Conservation (phyloP, 2,113 vertebrate species). For the Chloebia gouldiae region DNA sequence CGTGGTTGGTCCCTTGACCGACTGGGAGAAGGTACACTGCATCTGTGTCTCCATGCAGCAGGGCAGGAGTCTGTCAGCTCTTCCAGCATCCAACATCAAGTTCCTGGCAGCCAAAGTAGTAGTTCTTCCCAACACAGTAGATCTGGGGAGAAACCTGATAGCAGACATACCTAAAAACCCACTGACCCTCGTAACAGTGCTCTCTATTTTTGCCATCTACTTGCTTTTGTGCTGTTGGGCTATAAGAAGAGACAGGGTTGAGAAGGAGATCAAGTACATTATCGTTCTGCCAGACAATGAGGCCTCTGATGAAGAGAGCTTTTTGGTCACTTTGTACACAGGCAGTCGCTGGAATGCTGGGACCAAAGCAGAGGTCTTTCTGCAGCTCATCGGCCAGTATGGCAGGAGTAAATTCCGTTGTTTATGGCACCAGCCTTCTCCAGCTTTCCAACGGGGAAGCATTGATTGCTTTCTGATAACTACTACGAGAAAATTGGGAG, state of each 20-base stretch:
- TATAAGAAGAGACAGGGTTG: constrained; percentile 52
- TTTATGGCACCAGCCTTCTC: constrained; percentile 51
- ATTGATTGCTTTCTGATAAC: constrained; percentile 69
- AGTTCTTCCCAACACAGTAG: constrained; percentile 52
- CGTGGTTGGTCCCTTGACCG: constrained; percentile 33
- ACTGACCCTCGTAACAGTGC: constrained; percentile 47
- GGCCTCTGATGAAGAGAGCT: constrained; percentile 60
- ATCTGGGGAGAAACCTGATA: constrained; percentile 19
- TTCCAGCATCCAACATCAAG: background rate
- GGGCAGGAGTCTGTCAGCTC: background rate
- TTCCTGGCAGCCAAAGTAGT: constrained; percentile 65
- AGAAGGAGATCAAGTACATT: constrained; percentile 25
- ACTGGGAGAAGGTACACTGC: constrained; percentile 66
- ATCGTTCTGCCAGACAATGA: constrained; percentile 69
- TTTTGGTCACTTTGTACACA: constrained; percentile 72
- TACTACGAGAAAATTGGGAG: constrained; percentile 52
- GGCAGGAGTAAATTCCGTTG: constrained; percentile 37
- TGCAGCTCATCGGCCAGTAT: constrained; percentile 48
- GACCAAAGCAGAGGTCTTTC: constrained; percentile 61
- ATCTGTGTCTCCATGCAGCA: background rate
- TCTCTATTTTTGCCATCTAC: constrained; percentile 32
- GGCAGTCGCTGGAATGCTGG: constrained; percentile 67
- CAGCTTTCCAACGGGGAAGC: constrained; percentile 41
- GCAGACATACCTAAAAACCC: constrained; percentile 35
- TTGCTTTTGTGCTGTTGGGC: constrained; percentile 59